These are phyloP conservation scores for Vespertilio murinus DNA, from an alignment of 2,797 vertebrate genomes.

Conservation along the genomic window DNA sequence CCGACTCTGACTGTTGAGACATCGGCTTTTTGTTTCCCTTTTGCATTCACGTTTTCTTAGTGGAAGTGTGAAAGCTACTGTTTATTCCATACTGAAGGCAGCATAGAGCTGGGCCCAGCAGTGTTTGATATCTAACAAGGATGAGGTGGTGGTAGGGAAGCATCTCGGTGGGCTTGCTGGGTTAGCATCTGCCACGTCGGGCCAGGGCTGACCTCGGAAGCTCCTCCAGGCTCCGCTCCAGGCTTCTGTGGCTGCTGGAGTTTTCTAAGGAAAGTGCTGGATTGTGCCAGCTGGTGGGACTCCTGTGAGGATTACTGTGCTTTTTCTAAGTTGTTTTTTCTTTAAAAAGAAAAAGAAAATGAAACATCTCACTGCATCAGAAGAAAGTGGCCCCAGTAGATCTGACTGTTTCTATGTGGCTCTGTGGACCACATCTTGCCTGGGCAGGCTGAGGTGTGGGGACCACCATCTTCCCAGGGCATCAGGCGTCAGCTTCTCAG, in stretches of 20 bases:
- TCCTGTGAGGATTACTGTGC: background rate
- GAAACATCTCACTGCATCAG: accelerated
- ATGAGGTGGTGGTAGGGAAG: background rate
- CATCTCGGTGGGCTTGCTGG: accelerated
- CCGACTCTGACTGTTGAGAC: accelerated
- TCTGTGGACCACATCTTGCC: background rate
- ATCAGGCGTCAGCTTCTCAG: accelerated
- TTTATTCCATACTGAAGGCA: accelerated
- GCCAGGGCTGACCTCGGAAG: accelerated
- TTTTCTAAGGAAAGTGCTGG: background rate
- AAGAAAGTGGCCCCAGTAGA: background rate
- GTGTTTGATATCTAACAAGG: accelerated
- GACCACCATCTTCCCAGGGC: background rate
- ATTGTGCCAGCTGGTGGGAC: background rate
- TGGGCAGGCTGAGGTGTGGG: accelerated
- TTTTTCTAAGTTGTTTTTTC: background rate
- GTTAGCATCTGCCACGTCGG: background rate
- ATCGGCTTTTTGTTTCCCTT: accelerated
- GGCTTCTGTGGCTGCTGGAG: background rate
- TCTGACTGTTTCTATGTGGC: accelerated
- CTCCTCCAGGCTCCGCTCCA: background rate
- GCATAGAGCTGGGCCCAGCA: accelerated
- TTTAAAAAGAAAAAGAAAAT: background rate
- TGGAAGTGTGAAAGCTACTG: background rate
- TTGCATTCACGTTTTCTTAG: accelerated